Evolutionary conservation across 2,797 vertebrate genomes (phyloP).

Genomic region (Phalloptychus januarius): DNA sequence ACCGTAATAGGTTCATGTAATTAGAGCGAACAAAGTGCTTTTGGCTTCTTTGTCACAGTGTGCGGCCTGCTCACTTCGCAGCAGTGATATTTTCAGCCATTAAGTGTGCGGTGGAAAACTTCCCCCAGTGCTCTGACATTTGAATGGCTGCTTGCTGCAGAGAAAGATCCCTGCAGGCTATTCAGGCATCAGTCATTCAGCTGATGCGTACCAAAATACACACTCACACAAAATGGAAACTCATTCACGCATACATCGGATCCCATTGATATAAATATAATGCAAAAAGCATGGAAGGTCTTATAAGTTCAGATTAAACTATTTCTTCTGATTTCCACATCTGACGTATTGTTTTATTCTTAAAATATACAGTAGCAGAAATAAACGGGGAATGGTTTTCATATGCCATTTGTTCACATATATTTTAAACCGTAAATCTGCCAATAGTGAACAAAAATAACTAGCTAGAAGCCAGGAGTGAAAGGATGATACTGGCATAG

Average conservation of each 20-base stretch:
- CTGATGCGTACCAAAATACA: constrained; percentile 16
- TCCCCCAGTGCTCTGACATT: constrained; percentile 57
- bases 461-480: not conserved
- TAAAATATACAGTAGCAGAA: not conserved
- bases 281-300: not conserved
- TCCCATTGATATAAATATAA: not conserved
- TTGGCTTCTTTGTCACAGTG: constrained; percentile 2
- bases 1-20: not conserved
- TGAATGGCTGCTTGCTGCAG: constrained; percentile 38
- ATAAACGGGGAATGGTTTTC: not conserved
- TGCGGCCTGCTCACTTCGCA: constrained; percentile 18
- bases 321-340: not conserved
- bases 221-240: constrained; percentile 4
- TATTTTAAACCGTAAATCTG: not conserved
- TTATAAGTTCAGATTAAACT: not conserved
- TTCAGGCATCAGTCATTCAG: constrained; percentile 23
- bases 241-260: not conserved
- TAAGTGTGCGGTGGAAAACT: constrained; percentile 39
- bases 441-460: constrained; percentile 6
- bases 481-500: not conserved
- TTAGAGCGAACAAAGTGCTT: not conserved
- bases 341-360: not conserved
- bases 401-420: not conserved
- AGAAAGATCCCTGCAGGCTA: constrained; percentile 24
- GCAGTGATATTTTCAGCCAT: constrained; percentile 54